A percentile compares a stretch with the other conserved stretches of the same genome.
Conservation (phyloP, 2,888 invertebrate species). For the Parnassius apollo region DNA sequence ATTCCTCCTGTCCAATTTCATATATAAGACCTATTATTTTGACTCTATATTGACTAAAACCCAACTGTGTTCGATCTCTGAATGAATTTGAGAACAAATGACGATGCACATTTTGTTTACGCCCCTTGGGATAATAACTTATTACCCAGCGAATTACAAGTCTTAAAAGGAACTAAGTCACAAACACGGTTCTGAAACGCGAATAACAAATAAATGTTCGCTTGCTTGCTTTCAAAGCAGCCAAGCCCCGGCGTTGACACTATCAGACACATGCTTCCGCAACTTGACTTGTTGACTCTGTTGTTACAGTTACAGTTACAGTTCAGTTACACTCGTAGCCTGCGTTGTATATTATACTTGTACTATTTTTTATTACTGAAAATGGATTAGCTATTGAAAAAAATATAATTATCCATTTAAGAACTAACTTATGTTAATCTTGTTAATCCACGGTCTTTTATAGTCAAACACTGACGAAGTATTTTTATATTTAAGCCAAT, state of each 20-base stretch:
- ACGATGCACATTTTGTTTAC: background rate
- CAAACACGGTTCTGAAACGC: conserved; percentile 8
- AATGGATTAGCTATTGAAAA: background rate
- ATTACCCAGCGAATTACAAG: background rate
- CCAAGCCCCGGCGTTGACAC: background rate
- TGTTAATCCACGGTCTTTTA: too few relatives aligned
- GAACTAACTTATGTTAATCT: too few relatives aligned
- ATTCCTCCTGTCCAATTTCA: too few relatives aligned
- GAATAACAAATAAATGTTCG: conserved; percentile 4
- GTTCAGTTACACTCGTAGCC: background rate
- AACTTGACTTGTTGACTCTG: conserved; percentile 20
- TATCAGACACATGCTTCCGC: background rate
- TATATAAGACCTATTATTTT: too few relatives aligned
- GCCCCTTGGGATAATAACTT: background rate
- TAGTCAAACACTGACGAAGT: too few relatives aligned
- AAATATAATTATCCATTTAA: too few relatives aligned
- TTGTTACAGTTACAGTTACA: background rate
- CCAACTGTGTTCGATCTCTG: background rate
- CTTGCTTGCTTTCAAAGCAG: conserved; percentile 7
- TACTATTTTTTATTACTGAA: background rate
- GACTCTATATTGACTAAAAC: background rate
- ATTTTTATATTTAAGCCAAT: too few relatives aligned
- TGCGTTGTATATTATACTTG: background rate
- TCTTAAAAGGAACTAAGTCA: conserved; percentile 6
- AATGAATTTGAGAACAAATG: background rate